phyloP scores from a whole-genome alignment of 2,113 vertebrate species.

The Ploceus nigricollis region DNA sequence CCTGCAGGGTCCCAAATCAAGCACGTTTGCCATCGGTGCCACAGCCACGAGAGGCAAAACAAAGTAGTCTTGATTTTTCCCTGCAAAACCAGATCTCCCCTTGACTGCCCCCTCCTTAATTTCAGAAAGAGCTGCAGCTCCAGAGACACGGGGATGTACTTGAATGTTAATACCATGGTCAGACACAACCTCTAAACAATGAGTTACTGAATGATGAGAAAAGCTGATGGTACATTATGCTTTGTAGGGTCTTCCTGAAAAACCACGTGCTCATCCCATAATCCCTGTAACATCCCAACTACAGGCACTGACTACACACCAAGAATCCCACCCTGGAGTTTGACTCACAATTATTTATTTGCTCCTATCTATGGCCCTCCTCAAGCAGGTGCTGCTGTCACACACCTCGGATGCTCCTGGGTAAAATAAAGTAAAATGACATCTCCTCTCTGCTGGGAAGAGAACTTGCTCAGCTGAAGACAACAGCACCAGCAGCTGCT shows the following conservation, averaged over 20 bases:
- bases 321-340: not conserved
- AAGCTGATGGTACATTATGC: not conserved
- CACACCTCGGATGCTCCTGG: not conserved
- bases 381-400: not conserved
- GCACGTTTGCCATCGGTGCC: fast-evolving
- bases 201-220: fast-evolving
- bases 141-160: fast-evolving
- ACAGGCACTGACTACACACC: not conserved
- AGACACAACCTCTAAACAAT: not conserved
- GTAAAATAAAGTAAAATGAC: not conserved
- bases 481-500: fast-evolving
- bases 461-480: not conserved
- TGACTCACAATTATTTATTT: not conserved
- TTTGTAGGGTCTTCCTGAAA: not conserved
- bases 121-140: not conserved
- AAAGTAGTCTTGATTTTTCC: not conserved
- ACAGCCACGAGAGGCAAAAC: not conserved
- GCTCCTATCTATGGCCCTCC: not conserved
- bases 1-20: not conserved
- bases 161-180: fast-evolving
- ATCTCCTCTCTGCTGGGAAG: not conserved
- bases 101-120: not conserved
- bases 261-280: not conserved
- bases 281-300: not conserved
- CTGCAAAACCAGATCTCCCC: not conserved